Conservation (phyloP, 2,888 invertebrate genomes). For the Marasmarcha lunaedactyla region DNA sequence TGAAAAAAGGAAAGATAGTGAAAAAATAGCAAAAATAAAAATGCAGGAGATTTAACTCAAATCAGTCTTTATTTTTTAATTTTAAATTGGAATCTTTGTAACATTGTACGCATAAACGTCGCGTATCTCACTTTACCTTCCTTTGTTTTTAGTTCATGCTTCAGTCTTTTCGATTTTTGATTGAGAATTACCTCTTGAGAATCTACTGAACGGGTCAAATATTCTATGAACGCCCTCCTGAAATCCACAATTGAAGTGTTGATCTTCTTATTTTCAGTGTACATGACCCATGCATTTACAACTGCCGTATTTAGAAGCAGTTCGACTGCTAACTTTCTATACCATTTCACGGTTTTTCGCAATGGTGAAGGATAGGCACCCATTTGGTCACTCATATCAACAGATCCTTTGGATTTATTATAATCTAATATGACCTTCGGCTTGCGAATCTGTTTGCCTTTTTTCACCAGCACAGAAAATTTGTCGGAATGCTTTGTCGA, state of each 20-base stretch:
- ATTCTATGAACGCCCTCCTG: conserved; percentile 1
- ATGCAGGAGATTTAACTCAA: conserved; percentile 9
- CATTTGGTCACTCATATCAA: conserved; percentile 1
- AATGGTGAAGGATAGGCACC: conserved; percentile 1
- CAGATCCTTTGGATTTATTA: conserved; percentile 2
- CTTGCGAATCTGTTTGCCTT: conserved; percentile 1
- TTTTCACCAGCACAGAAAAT: conserved; percentile 1
- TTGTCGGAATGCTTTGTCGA: conserved; percentile 1
- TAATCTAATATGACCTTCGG: conserved; percentile 1
- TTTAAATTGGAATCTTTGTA: conserved; percentile 13
- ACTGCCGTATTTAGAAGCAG: conserved; percentile 2
- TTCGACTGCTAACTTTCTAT: conserved; percentile 1
- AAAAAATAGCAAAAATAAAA: conserved; percentile 16
- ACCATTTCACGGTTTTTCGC: conserved; percentile 1
- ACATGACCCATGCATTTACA: conserved; percentile 2
- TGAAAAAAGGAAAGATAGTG: conserved; percentile 18
- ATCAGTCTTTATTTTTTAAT: conserved; percentile 19
- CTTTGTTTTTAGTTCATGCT: conserved; percentile 1
- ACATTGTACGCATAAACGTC: conserved; percentile 2
- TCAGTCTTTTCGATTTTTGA: conserved; percentile 1
- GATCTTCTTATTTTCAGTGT: conserved; percentile 1
- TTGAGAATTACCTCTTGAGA: conserved; percentile 1
- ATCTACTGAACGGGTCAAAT: conserved; percentile 1
- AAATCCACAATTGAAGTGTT: conserved; percentile 1
- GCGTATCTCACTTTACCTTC: conserved; percentile 1